Base-by-base conservation (phyloP, 2,113 vertebrate genomes). In the Cricetomys ansorgei region DNA sequence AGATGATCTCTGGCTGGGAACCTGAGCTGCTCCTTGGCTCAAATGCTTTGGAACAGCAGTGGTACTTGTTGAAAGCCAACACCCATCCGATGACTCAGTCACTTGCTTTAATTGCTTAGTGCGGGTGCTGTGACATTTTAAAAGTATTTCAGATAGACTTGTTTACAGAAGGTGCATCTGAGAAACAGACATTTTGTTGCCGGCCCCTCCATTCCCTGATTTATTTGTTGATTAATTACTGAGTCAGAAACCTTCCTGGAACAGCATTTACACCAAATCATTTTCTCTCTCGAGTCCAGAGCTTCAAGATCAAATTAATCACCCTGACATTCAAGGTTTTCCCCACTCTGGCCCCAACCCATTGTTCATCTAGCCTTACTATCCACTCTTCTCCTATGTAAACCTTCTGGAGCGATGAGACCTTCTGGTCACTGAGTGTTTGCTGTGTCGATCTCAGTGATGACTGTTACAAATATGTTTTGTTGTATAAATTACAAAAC, bases 251-350 rank as follows among this genome's bases (percentile, higher is more conserved):
- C 92, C 15, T 65, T 92, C 27, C 69, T 76, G 50, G 11, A 87
- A 79, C 2, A 59, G 15, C 25, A 12, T 62, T 25, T 37, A 23
- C 55, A 10, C 72, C 55, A 45, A 5, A 13, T 7, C 37, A 10
- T 53, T 0, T 65, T 75, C 27, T 87, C 50, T 88, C 76, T 23
- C 31, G 43, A 92, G 7, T 34, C 17, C 27, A 67, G 37, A 55
- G 23, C 70, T 72, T 92, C 95, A 75, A 91, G 50, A 75, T 94
- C 40, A 45, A 65, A 48, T 86, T 85, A 92, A 34, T 92, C 84
- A 79, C 81, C 11, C 27, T 59, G 2, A 27, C 48, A 70, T 72
- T 96, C 69, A 92, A 86, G 70, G 59, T 79, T 53, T 67, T 75
- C 64, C 6, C 43, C 43, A 77, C 62, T 59, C n/a, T 89, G 72